Evolutionary conservation across 2,113 vertebrate genomes (phyloP), one percentile per base, ranked within the genome.

Genomic region (Perca flavescens): DNA sequence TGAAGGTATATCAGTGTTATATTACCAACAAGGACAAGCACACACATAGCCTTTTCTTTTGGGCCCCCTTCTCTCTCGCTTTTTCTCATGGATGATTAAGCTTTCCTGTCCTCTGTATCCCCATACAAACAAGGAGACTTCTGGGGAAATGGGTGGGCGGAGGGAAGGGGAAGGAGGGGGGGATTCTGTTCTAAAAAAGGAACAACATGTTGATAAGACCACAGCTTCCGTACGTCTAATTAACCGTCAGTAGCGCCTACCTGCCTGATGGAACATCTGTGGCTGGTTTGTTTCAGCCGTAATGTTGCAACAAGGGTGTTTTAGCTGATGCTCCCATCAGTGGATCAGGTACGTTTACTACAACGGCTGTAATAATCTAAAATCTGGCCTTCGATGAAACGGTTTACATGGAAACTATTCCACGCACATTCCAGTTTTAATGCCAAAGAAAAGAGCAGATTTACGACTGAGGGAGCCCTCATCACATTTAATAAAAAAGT

Each of bases 121-220:
- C 67, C 62, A 58, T 61, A 81, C 64, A 88, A 91, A 87, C 83
- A 88, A 57, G 46, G 10, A 31, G 80, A 82, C 85, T 90, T 92
- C 86, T 85, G 89, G 91, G 91, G 89, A 90, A 89, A 87, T 81
- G 64, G 77, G 88, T 64, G 65, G 79, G 69, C 19, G 8, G 40
- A 43, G 22, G 22, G 13, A 31, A 5, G 22, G 9, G 15, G 16
- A 21, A 3, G 22, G 11, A 21, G 5, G 22, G 11, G 56, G 66
- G 17, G 14, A 28, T 52, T 67, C 58, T 74, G 22, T 52, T 67
- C 58, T 74, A 21, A 72, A 67, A 74, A 81, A 47, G 67, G 72
- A 86, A 66, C 79, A 85, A 74, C 85, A 86, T 69, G 78, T 87
- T 80, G 83, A 88, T 79, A 57, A 81, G 81, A 73, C 77, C 17